Evolutionary conservation across 2,888 invertebrate species (phyloP), one percentile per base, ranked within the genome.

Genomic region (Drosophila falleni): DNA sequence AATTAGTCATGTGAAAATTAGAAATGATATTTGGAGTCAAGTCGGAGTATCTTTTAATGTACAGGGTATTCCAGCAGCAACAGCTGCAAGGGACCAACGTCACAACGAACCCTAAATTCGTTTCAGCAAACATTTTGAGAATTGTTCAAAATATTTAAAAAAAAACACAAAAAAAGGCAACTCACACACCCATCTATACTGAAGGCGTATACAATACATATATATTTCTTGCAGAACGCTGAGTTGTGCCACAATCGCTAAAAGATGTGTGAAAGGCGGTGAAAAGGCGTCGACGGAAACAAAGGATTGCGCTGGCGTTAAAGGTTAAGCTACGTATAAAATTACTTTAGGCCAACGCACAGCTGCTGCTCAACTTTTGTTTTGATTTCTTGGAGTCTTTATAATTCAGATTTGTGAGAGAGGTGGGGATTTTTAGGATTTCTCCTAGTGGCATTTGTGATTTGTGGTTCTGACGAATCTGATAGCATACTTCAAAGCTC

Each of bases 211-310:
- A 11, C 63, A 23, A 23, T 23, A 23, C 23, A 50, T 64, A 59
- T 64, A 47, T 49, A 50, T 42, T 39, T 53, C 51, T 42, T 23
- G 26, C 19, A 33, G 10, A 35, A 47, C 39, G 46, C 53, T 15
- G n/a, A 72, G 49, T 71, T 64, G 62, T 42, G 26, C 65, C 59
- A 62, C 80, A 75, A 53, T 75, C 76, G 80, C 81, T 74, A 76
- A 87, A 78, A 69, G 87, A 85, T 87, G 87, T 84, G 84, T 87
- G 87, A 87, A 87, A 82, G 80, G 80, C 76, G 75, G 78, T 59
- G 78, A 80, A 80, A 78, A 75, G 78, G 46, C 70, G 66, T 59
- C 61, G 70, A 46, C 49, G 85, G 78, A 81, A 80, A 82, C 78
- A 68, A 85, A 82, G 78, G 83, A 70, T 78, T 81, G 74, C 66